Evolutionary conservation across 1,140 invertebrate species (phyloP).

Genomic region (Bombus consobrinus): DNA sequence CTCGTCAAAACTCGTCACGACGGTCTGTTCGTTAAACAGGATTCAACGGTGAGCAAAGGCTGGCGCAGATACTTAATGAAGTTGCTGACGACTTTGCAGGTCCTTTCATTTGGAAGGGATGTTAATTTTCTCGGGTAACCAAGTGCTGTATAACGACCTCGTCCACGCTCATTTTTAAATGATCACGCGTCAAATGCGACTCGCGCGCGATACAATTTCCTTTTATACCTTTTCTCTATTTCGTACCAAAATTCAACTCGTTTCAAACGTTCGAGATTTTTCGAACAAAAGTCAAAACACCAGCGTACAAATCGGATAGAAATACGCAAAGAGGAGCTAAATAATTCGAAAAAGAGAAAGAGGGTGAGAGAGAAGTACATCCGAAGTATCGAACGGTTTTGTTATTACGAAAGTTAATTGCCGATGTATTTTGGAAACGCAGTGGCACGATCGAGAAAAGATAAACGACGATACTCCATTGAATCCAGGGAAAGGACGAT

Average conservation of each 20-base stretch:
- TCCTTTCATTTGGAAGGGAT: constrained; percentile 43
- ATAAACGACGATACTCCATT: constrained; percentile 15
- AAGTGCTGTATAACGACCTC: constrained; percentile 38
- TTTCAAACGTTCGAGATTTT: not conserved
- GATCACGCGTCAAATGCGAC: not conserved
- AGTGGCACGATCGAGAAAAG: not conserved
- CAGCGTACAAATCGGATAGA: not conserved
- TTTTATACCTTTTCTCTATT: no score
- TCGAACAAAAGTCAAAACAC: not conserved
- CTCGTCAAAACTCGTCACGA: constrained; percentile 5
- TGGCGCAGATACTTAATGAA: constrained; percentile 51
- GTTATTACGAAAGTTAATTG: constrained; percentile 1
- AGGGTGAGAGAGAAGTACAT: no score
- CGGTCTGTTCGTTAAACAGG: constrained; percentile 48
- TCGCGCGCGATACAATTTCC: not conserved
- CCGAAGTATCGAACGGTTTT: not conserved
- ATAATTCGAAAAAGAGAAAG: no score
- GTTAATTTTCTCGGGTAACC: constrained; percentile 34
- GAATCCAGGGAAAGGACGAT: constrained; percentile 24
- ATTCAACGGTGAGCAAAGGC: constrained; percentile 19
- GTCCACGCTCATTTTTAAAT: constrained; percentile 36
- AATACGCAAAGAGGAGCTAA: not conserved
- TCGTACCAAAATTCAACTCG: no score
- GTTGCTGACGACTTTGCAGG: constrained; percentile 23
- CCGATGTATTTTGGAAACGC: not conserved